A percentile compares a stretch with the other conserved stretches of the same genome.
phyloP scores from a whole-genome alignment of 35 echinoderm and acorn worm species.

The Lytechinus variegatus region DNA sequence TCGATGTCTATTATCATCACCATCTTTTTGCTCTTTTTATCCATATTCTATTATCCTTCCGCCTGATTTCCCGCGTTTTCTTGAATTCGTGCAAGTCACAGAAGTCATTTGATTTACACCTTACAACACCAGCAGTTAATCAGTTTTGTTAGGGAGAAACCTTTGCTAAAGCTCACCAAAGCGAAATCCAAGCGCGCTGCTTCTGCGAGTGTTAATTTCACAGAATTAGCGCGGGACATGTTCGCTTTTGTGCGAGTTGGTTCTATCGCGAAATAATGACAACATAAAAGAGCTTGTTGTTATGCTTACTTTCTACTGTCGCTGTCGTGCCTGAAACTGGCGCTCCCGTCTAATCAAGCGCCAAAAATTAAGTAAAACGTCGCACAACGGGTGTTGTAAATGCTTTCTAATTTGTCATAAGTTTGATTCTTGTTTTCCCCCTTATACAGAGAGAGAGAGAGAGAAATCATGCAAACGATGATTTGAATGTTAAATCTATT shows the following conservation, averaged over 20 bases:
- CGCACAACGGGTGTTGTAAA: not conserved
- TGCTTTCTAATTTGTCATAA: slow-evolving; percentile 19
- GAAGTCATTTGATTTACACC: slow-evolving; percentile 35
- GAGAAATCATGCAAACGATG: not conserved
- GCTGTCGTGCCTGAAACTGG: slow-evolving; percentile 35
- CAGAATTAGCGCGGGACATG: slow-evolving; percentile 14
- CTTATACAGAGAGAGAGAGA: not conserved
- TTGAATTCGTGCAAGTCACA: slow-evolving; percentile 18
- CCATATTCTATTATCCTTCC: not conserved
- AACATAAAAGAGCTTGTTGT: not conserved
- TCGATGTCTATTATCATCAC: not conserved
- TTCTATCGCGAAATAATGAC: not conserved
- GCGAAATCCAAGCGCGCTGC: not conserved
- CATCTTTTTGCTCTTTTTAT: not conserved
- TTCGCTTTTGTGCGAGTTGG: not conserved
- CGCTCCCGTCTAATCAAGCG: slow-evolving; percentile 6
- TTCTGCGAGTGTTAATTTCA: slow-evolving; percentile 24
- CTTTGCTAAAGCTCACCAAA: not conserved
- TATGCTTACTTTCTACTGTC: not conserved
- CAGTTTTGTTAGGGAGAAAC: not conserved
- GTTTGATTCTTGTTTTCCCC: not conserved
- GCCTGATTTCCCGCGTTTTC: slow-evolving; percentile 8
- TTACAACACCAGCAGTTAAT: slow-evolving; percentile 15
- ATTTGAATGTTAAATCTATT: not conserved
- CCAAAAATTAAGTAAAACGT: not conserved